Percentiles rank a stretch among this genome's conserved stretches.
phyloP scores from a whole-genome alignment of 2,888 invertebrate species.

The Carcina quercana region DNA sequence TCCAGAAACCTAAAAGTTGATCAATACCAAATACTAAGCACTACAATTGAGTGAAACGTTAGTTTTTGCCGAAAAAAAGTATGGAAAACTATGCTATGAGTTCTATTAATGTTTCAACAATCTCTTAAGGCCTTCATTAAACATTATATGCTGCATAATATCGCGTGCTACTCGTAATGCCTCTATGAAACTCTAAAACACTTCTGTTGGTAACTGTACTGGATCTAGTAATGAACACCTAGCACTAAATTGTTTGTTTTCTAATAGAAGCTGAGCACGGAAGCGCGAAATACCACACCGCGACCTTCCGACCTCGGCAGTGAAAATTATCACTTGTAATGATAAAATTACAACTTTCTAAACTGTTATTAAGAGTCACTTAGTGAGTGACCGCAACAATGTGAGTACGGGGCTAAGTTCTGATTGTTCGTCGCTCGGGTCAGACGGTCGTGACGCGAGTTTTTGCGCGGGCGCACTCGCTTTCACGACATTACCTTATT shows the following conservation, averaged over 20 bases:
- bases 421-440: too few relatives aligned
- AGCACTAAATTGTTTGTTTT: slow-evolving; percentile 1
- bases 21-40: too few relatives aligned
- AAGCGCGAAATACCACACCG: slow-evolving; percentile 29
- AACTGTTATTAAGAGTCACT: slow-evolving; percentile 42
- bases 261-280: slow-evolving; percentile 36
- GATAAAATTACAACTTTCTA: slow-evolving; percentile 54
- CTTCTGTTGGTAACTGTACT: background rate
- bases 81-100: too few relatives aligned
- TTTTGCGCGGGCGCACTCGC: slow-evolving; percentile 37
- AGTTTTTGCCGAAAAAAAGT: too few relatives aligned
- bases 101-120: too few relatives aligned
- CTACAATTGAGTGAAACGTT: too few relatives aligned
- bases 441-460: slow-evolving; percentile 35
- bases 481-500: slow-evolving; percentile 63
- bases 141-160: too few relatives aligned
- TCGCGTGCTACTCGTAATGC: too few relatives aligned
- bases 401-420: slow-evolving; percentile 21
- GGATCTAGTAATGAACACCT: background rate
- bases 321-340: slow-evolving; percentile 41
- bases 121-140: too few relatives aligned
- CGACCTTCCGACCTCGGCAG: slow-evolving; percentile 37
- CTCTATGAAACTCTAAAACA: background rate
- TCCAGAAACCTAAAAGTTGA: too few relatives aligned
- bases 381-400: slow-evolving; percentile 24